Base-by-base conservation (phyloP, 2,797 vertebrate genomes). In the Champsocephalus gunnari region DNA sequence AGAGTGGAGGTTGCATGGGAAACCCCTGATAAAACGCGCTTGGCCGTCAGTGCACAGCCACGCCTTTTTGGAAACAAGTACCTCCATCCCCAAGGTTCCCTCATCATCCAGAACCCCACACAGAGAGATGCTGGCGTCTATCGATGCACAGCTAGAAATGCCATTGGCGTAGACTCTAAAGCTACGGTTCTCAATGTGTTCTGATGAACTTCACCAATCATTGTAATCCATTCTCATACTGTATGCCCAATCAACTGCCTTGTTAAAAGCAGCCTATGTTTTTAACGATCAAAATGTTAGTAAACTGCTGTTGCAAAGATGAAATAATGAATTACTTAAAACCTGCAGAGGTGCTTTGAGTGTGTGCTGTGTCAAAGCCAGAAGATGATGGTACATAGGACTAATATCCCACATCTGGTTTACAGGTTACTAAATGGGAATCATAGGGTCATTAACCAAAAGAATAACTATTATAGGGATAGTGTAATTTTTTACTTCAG, bases 71-170 rank as follows among this genome's bases (percentile, higher is more conserved):
- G 96, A 43, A 96, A 98, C 91, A 95, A 97, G 79, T 96, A 96
- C 82, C 92, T 99, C 4, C 96, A 98, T 66, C 96, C 97, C 0
- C 96, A 97, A 82, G 98, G 98, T 3, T 95, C 96, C 0, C 91
- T 99, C 43, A 93, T 97, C 70, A 95, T 99, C 74, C 97, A 98
- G 87, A 96, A 96, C 43, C 94, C 96, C 1, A 91, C 94, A 0
- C 92, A 87, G 32, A 93, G 87, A 50, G 98, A 99, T 58, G 82
- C 94, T 0, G 98, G 98, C 34, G 91, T 95, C 54, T 99, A 99
- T 89, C 96, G 93, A 77, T 99, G 98, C 91, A 96, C 95, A 2
- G 98, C 98, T 9, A 94, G 94, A 70, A 99, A 98, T 54, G 90
- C 95, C 60, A 80, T 97, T 3, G 98, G 98, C 44, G 81, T 89